Evolutionary conservation across 2,113 vertebrate species (phyloP).

Genomic region (Colistium nudipinnis): DNA sequence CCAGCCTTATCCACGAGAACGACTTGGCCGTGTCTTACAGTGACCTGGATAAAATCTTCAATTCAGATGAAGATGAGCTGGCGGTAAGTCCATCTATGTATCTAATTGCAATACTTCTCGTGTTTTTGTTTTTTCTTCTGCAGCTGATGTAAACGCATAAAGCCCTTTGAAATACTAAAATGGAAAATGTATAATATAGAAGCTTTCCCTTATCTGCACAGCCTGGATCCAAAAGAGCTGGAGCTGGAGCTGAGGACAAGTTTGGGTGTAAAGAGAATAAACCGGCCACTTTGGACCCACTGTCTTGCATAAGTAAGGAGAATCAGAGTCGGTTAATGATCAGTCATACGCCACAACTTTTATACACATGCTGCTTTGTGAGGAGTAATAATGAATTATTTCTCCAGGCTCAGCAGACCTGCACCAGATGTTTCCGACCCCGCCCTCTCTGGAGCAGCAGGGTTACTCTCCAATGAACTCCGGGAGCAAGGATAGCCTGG

Average conservation of each 20-base stretch:
- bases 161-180: not conserved
- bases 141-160: not conserved
- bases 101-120: not conserved
- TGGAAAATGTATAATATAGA: not conserved
- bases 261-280: constrained; percentile 89
- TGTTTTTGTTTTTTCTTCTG: not conserved
- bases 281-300: constrained; percentile 85
- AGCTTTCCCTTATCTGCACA: constrained; percentile 54
- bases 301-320: constrained; percentile 93
- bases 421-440: constrained; percentile 98
- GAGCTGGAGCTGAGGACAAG: constrained; percentile 87
- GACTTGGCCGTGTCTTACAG: constrained; percentile 92
- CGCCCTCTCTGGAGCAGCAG: constrained; percentile 97
- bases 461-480: constrained; percentile 99
- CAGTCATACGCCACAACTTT: not conserved
- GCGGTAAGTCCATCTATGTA: constrained; percentile 79
- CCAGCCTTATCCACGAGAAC: constrained; percentile 92
- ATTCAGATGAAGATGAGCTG: constrained; percentile 94
- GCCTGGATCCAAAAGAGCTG: constrained; percentile 90
- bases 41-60: constrained; percentile 96
- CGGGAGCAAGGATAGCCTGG: constrained; percentile 92
- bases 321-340: not conserved
- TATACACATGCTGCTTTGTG: not conserved
- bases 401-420: constrained; percentile 92
- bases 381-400: constrained; percentile 7